These are phyloP conservation scores for Byasa hedistus DNA, from an alignment of 2,888 invertebrate species.

Conservation along the genomic window DNA sequence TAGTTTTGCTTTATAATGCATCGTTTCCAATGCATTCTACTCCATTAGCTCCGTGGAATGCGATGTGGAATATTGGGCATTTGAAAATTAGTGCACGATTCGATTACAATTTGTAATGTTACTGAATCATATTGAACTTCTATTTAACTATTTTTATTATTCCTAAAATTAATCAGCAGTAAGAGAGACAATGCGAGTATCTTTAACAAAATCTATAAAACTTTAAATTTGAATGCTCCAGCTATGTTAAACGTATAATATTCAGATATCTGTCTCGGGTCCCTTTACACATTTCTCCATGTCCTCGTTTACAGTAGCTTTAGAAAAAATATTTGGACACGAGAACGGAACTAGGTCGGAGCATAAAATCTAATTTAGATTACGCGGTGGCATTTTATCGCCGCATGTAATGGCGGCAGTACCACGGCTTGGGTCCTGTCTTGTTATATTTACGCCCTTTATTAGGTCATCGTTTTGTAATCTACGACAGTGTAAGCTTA, in stretches of 20 bases:
- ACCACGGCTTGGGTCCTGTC: background rate
- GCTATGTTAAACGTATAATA: too few species aligned
- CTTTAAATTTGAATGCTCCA: too few species aligned
- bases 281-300: too few species aligned
- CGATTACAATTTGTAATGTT: background rate
- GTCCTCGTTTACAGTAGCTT: background rate
- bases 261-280: too few species aligned
- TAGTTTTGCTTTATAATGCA: slow-evolving; percentile 53
- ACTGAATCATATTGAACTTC: too few species aligned
- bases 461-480: too few species aligned
- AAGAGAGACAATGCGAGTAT: too few species aligned
- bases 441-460: background rate
- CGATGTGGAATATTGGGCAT: slow-evolving; percentile 42
- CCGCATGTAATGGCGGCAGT: background rate
- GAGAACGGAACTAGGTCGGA: slow-evolving; percentile 18
- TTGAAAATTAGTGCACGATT: slow-evolving; percentile 42
- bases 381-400: slow-evolving; percentile 8
- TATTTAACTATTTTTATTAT: too few species aligned
- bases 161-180: too few species aligned
- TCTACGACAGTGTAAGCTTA: too few species aligned
- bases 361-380: slow-evolving; percentile 16
- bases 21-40: slow-evolving; percentile 61
- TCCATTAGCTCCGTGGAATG: slow-evolving; percentile 53
- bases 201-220: too few species aligned
- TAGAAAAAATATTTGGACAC: slow-evolving; percentile 4